phyloP scores from a whole-genome alignment of 2,888 invertebrate species.

The Oxyteleia sp. region DNA sequence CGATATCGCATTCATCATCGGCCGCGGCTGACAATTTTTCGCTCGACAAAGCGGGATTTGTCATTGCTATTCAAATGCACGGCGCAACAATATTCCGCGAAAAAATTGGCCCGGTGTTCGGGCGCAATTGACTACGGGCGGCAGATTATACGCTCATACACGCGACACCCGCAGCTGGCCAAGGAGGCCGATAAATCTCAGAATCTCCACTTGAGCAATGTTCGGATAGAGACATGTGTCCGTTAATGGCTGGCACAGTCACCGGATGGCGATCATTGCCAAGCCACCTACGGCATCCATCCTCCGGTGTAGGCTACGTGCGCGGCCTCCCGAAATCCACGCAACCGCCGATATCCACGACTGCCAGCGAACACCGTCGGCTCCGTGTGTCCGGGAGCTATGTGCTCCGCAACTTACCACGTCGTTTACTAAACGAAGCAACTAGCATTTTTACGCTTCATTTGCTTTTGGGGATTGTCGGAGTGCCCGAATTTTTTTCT shows the following conservation, averaged over 20 bases:
- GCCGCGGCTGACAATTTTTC: conserved; percentile 44
- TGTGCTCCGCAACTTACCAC: conserved; percentile 71
- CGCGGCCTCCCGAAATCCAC: conserved; percentile 84
- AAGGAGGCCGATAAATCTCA: conserved; percentile 79
- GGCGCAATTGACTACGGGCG: conserved; percentile 61
- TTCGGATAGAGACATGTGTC: conserved; percentile 86
- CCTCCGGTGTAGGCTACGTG: conserved; percentile 83
- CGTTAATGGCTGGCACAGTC: conserved; percentile 86
- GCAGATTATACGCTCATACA: conserved; percentile 57
- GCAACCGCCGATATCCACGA: conserved; percentile 66
- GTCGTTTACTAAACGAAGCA: conserved; percentile 78
- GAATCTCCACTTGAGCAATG: conserved; percentile 78
- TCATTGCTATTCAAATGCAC: conserved; percentile 52
- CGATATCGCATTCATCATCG: conserved; percentile 56
- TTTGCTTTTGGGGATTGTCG: conserved; percentile 16
- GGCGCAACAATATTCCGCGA: conserved; percentile 39
- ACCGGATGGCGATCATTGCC: conserved; percentile 87
- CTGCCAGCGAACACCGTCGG: conserved; percentile 38
- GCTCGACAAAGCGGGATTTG: conserved; percentile 57
- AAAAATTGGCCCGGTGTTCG: conserved; percentile 46
- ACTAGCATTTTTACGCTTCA: conserved; percentile 75
- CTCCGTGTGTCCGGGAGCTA: conserved; percentile 67
- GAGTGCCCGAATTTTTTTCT: not conserved
- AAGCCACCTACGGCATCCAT: conserved; percentile 83
- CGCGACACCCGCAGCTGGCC: conserved; percentile 59